phyloP scores from a whole-genome alignment of 2,113 vertebrate species.

The Picathartes gymnocephalus region DNA sequence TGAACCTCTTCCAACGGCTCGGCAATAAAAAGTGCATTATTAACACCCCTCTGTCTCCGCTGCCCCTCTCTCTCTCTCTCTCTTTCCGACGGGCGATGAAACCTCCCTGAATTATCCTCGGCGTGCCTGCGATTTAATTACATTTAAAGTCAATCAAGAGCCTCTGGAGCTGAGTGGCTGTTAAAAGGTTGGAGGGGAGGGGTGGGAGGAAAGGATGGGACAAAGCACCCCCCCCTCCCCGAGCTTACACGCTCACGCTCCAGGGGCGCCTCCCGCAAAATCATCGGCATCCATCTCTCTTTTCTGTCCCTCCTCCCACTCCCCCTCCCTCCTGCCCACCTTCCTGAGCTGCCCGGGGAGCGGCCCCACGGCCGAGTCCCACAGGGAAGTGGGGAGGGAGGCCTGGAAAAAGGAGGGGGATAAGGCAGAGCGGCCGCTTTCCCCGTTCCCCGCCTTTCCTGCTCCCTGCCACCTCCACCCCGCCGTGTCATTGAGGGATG shows the following conservation, averaged over 20 bases:
- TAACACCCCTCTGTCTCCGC: neutral
- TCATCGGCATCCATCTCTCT: neutral
- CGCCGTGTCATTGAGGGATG: constrained; percentile 25
- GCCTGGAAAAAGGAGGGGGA: neutral
- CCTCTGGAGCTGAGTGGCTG: constrained; percentile 20
- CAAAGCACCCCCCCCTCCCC: neutral
- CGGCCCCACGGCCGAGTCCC: neutral
- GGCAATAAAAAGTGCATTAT: constrained; percentile 34
- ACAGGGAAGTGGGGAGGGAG: neutral
- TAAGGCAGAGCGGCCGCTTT: neutral
- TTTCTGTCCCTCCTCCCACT: neutral
- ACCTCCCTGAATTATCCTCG: constrained; percentile 41
- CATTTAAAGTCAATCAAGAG: constrained; percentile 46
- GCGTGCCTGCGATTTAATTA: constrained; percentile 52
- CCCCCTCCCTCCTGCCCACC: neutral
- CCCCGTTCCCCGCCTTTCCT: neutral
- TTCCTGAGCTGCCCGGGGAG: neutral
- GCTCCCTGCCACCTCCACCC: neutral
- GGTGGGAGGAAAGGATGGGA: neutral
- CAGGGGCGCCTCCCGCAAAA: neutral
- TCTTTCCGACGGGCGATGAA: constrained; percentile 26
- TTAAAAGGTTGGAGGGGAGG: neutral
- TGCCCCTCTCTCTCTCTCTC: neutral
- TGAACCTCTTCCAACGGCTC: neutral
- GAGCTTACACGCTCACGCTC: neutral